These are phyloP conservation scores for Microctonus aethiopoides DNA, from an alignment of 2,888 invertebrate genomes.

Conservation along the genomic window DNA sequence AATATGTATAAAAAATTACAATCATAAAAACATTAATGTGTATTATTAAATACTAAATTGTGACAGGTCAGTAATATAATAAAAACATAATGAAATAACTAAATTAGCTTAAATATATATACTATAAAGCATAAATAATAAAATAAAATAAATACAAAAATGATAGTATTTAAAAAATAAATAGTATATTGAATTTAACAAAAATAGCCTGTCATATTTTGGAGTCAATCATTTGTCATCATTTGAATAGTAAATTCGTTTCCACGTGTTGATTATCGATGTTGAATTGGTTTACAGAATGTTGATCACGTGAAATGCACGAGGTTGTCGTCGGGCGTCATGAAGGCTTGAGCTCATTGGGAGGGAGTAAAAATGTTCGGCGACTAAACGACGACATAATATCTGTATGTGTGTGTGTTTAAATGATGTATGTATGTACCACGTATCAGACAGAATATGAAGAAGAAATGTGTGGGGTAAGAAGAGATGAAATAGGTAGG, in stretches of 20 bases:
- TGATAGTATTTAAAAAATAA: not conserved
- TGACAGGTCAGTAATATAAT: not conserved
- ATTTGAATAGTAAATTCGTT: not conserved
- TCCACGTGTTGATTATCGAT: constrained; percentile 19
- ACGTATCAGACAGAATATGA: not conserved
- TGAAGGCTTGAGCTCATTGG: constrained; percentile 13
- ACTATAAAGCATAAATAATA: too few species aligned
- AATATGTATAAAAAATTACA: not conserved
- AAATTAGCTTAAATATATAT: too few species aligned
- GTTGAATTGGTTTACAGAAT: constrained; percentile 41
- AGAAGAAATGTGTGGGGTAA: not conserved
- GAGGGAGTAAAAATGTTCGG: not conserved
- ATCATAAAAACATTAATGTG: not conserved
- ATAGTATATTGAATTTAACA: not conserved
- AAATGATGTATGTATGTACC: not conserved
- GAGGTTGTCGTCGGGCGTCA: constrained; percentile 39
- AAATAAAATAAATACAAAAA: not conserved
- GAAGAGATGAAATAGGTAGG: not conserved
- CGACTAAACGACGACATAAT: not conserved
- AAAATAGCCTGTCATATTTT: not conserved
- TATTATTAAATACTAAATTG: not conserved
- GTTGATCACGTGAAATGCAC: constrained; percentile 60
- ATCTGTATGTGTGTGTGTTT: not conserved
- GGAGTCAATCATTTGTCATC: not conserved
- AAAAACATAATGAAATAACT: not conserved